Base-by-base conservation (phyloP, 64 coral and sea anemone species). In the Montipora cactus region DNA sequence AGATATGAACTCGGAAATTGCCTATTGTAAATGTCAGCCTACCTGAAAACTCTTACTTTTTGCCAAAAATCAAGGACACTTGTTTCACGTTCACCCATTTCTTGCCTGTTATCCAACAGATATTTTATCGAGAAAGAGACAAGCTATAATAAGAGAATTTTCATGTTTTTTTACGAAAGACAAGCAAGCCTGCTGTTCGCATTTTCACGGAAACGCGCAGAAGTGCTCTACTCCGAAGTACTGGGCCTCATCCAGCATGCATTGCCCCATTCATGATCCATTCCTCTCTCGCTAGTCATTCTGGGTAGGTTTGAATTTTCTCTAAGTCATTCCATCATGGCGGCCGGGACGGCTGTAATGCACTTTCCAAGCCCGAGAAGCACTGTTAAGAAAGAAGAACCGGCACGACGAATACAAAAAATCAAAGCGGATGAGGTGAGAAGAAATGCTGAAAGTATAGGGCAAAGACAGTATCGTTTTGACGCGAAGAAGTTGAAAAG, bases 301-400 rank as follows among this genome's bases (percentile, higher is more conserved):
- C 50, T 78, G 96, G 96, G 83, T 61, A 10, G 28, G 68, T 59
- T 76, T 89, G 16, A 94, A 90, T 88, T 97, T 97, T 97, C 49
- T 89, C 96, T 77, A 88, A 95, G 92, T 95, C 92, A 94, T 97
- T 93, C 93, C 96, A 97, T 94, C 87, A 97, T 97, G 96, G 96
- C 96, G 92, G 96, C 96, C 96, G 96, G 96, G 51, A 97, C 93
- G 81, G 96, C 89, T 94, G 90, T 97, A 79, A 97, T 97, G 96
- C 96, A 94, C 90, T 91, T 97, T 70, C 96, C 93, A 37, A 94
- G 89, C 81, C 93, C 87, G 94, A 97, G 68, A 84, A 97, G 83
- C 77, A 92, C 88, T 68, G 83, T 97, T n/a, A 97, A 97, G 81
- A 94, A 97, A 76, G 96, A 97, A 92, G 93, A 93, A 84, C 93